Evolutionary conservation across 2,113 vertebrate genomes (phyloP), one percentile per base, ranked within the genome.

Genomic region (Thamnophis sirtalis): DNA sequence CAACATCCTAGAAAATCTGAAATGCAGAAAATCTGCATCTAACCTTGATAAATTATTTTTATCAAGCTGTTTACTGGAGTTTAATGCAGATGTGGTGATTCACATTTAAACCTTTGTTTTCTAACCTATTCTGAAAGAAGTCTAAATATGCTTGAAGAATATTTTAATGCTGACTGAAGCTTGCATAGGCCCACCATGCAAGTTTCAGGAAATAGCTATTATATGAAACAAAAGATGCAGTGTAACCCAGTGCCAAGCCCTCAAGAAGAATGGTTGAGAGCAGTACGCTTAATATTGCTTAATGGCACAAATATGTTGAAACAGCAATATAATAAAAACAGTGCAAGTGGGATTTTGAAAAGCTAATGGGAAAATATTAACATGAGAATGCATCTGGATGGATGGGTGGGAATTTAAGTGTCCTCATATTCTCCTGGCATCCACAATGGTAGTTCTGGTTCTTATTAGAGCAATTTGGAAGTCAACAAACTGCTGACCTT

Each of bases 401-500:
- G n/a, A 89, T 89, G 91, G 91, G 80, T 85, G 94, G 93, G 87
- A 73, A 58, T 94, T 96, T 53, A 51, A n/a, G 43, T 93, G 91
- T 56, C 94, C 93, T 56, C 49, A 10, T 95, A 91, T 94, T 92
- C 96, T 93, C 89, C 92, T 96, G 93, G 94, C 95, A 95, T 95
- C 92, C 93, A 85, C 63, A 54, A 90, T 87, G 33, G n/a, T 0
- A 53, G 56, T 90, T 97, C 96, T 97, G 95, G 89, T 87, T 97
- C 96, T 95, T 89, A 95, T 97, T 95, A 97, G 94, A 0, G n/a
- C 92, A 92, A 84, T 91, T 95, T 93, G 38, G 90, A 92, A 95
- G 91, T 90, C 93, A n/a, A 26, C 87, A 92, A 93, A 96, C 91
- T 93, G 56, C 92, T 96, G 93, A 95, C 90, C 92, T 96, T 91